phyloP scores from a whole-genome alignment of 2,888 invertebrate genomes.

The Epirrhoe alternata region DNA sequence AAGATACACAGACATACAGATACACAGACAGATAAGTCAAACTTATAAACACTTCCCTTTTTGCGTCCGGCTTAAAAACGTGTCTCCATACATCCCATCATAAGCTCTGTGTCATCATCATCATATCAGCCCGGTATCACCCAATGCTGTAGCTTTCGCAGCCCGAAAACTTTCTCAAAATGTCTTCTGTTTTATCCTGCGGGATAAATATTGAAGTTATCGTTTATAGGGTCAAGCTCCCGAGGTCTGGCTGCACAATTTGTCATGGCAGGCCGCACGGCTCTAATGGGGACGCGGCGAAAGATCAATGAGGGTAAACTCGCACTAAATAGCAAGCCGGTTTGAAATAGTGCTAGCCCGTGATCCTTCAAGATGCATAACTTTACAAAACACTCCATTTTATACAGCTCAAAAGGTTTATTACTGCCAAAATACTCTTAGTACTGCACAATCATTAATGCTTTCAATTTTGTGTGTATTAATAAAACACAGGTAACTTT shows the following conservation, averaged over 20 bases:
- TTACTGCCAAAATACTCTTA: too few species aligned
- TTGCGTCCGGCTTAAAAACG: too few species aligned
- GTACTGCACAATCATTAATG: too few species aligned
- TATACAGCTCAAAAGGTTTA: neutral
- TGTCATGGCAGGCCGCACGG: neutral
- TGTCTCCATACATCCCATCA: neutral
- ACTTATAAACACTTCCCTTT: too few species aligned
- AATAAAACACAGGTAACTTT: too few species aligned
- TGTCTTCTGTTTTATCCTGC: neutral
- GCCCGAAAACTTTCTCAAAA: neutral
- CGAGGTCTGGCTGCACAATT: neutral
- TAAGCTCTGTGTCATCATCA: neutral
- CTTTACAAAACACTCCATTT: neutral
- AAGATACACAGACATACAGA: too few species aligned
- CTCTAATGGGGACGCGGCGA: neutral
- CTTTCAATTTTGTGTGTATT: too few species aligned
- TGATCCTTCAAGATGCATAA: neutral
- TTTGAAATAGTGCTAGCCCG: neutral
- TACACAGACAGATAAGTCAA: too few species aligned
- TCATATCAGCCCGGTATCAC: neutral
- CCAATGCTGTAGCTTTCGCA: neutral
- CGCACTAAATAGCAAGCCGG: constrained; percentile 2
- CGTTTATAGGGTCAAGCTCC: constrained; percentile 1
- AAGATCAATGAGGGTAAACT: constrained; percentile 7
- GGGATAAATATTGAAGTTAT: neutral